phyloP scores from a whole-genome alignment of 2,797 vertebrate species.

The Heteromormyrus szaboi region DNA sequence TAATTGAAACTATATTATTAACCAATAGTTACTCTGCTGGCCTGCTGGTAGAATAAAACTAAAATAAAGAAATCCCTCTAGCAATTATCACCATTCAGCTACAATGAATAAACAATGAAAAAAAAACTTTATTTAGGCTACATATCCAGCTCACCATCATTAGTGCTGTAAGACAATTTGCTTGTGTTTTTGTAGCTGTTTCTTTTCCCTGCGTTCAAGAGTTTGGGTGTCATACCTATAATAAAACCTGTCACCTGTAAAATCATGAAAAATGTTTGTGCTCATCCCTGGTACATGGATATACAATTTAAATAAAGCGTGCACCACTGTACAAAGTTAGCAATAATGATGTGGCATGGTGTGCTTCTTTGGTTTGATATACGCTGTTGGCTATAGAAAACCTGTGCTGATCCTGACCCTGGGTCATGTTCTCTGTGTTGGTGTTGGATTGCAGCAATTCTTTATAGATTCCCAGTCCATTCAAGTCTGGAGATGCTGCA shows the following conservation, averaged over 20 bases:
- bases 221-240: neutral
- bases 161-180: neutral
- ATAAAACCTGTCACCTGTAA: neutral
- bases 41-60: neutral
- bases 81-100: neutral
- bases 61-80: neutral
- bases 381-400: neutral
- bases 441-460: neutral
- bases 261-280: neutral
- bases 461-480: neutral
- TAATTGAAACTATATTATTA: too few relatives aligned
- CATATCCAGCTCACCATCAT: neutral
- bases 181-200: neutral
- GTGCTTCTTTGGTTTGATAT: neutral
- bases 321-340: neutral
- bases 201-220: neutral
- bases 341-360: neutral
- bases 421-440: neutral
- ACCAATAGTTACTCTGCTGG: neutral
- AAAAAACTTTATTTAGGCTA: neutral
- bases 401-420: neutral
- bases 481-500: neutral
- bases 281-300: neutral
- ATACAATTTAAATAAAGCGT: neutral
- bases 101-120: neutral